phyloP scores from a whole-genome alignment of 2,113 vertebrate genomes.

The Triplophysa tibetana region DNA sequence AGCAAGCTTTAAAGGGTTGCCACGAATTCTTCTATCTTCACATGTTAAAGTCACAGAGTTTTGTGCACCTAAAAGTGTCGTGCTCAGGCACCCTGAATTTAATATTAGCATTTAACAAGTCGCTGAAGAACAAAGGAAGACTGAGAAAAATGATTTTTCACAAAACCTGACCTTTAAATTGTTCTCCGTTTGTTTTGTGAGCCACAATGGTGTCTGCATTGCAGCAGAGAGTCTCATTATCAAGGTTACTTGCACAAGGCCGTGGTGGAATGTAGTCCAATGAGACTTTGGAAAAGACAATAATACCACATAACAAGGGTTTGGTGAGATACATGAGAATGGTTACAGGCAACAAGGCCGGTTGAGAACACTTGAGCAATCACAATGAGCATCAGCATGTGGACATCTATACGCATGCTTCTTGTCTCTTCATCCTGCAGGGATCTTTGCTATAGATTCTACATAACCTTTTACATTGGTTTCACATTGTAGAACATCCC shows the following conservation, averaged over 20 bases:
- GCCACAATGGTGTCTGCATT: background rate
- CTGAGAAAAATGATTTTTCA: background rate
- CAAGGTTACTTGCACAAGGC: background rate
- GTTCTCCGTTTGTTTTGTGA: conserved; percentile 13
- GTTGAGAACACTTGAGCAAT: background rate
- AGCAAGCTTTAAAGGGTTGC: conserved; percentile 1
- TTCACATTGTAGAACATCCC: background rate
- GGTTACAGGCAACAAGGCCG: background rate
- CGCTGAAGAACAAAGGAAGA: background rate
- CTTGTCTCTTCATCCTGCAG: conserved; percentile 1
- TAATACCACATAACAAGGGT: conserved; percentile 13
- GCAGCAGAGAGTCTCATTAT: background rate
- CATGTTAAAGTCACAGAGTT: conserved; percentile 17
- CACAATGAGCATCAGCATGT: background rate
- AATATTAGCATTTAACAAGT: conserved; percentile 26
- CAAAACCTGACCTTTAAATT: conserved; percentile 27
- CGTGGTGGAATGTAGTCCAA: conserved; percentile 1
- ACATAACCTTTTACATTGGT: too few relatives aligned
- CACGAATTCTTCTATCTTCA: background rate
- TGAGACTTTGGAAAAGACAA: conserved; percentile 3
- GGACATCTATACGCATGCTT: conserved; percentile 7
- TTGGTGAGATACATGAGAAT: background rate
- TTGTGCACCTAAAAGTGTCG: conserved; percentile 18
- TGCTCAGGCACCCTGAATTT: background rate
- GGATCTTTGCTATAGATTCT: background rate